Conservation (phyloP, 2,797 vertebrate species). For the Oophaga sylvatica region DNA sequence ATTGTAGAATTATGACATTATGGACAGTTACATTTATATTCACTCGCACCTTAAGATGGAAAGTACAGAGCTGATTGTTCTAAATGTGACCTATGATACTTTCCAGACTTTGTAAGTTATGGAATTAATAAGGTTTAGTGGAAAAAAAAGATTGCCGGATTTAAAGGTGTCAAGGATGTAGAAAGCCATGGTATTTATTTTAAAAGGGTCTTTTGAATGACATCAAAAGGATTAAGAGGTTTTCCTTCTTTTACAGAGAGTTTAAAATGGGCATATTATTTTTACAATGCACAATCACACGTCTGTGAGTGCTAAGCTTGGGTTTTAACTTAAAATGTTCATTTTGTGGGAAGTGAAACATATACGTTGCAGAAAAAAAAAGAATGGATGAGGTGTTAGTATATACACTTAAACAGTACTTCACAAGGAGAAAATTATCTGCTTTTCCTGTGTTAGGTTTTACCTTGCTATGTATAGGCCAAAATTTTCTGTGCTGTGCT, state of each 20-base stretch:
- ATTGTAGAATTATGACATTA: constrained; percentile 27
- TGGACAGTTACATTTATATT: constrained; percentile 42
- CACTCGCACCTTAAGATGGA: constrained; percentile 24
- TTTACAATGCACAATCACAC: constrained; percentile 61
- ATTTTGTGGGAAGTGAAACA: constrained; percentile 56
- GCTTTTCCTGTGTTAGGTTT: constrained; percentile 41
- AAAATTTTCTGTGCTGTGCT: constrained; percentile 11
- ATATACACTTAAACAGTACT: constrained; percentile 54
- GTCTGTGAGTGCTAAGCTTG: constrained; percentile 59
- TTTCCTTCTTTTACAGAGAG: constrained; percentile 76
- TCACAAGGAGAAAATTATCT: constrained; percentile 51
- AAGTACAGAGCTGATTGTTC: constrained; percentile 65
- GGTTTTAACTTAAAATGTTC: constrained; percentile 58
- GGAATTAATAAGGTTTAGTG: constrained; percentile 72
- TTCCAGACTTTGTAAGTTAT: constrained; percentile 74
- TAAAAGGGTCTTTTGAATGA: constrained; percentile 76
- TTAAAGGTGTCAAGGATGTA: constrained; percentile 75
- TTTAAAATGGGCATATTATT: constrained; percentile 68
- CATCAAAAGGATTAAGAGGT: constrained; percentile 77
- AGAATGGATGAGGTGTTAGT: constrained; percentile 61
- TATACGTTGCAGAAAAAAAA: constrained; percentile 56
- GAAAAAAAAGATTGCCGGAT: constrained; percentile 68
- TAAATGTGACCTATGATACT: constrained; percentile 67
- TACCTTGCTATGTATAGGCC: constrained; percentile 39
- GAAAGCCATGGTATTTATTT: constrained; percentile 72